Conservation (phyloP, 92 coral and sea anemone species). For the Zoanthus sociatus region DNA sequence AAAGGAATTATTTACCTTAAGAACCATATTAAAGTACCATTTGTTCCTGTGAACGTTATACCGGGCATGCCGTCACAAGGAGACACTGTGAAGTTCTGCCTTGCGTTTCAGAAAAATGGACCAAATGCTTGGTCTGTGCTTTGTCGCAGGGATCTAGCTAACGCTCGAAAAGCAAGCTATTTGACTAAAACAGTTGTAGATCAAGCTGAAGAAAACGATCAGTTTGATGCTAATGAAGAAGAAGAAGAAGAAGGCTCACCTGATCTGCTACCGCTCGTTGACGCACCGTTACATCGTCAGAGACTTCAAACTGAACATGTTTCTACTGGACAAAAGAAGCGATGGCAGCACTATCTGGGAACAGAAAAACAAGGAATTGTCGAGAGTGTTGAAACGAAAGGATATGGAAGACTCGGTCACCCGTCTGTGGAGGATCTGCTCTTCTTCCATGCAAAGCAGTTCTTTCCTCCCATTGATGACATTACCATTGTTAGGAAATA, state of each 20-base stretch:
- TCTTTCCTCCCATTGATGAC: constrained; percentile 72
- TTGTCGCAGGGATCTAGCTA: constrained; percentile 55
- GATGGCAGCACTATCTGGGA: constrained; percentile 59
- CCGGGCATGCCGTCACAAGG: constrained; percentile 77
- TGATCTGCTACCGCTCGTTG: constrained; percentile 55
- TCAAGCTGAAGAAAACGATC: constrained; percentile 39
- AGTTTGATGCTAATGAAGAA: constrained; percentile 51
- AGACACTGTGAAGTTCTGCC: constrained; percentile 71
- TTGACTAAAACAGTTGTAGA: constrained; percentile 7
- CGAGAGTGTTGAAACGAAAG: constrained; percentile 16
- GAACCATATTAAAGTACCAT: constrained; percentile 62
- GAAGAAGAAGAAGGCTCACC: constrained; percentile 36
- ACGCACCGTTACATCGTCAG: constrained; percentile 57
- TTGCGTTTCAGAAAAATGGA: constrained; percentile 81
- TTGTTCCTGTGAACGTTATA: constrained; percentile 76
- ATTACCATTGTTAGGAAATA: constrained; percentile 34
- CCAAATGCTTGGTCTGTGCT: constrained; percentile 80
- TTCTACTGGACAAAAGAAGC: background rate
- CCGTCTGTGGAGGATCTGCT: constrained; percentile 52
- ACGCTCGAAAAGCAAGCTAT: constrained; percentile 59
- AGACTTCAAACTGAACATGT: background rate
- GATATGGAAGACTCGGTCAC: constrained; percentile 65
- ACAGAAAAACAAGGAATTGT: constrained; percentile 71
- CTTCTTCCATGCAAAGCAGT: constrained; percentile 72
- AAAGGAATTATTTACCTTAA: constrained; percentile 74